Conservation (phyloP, 2,113 vertebrate genomes). For the Megaceryle torquata region DNA sequence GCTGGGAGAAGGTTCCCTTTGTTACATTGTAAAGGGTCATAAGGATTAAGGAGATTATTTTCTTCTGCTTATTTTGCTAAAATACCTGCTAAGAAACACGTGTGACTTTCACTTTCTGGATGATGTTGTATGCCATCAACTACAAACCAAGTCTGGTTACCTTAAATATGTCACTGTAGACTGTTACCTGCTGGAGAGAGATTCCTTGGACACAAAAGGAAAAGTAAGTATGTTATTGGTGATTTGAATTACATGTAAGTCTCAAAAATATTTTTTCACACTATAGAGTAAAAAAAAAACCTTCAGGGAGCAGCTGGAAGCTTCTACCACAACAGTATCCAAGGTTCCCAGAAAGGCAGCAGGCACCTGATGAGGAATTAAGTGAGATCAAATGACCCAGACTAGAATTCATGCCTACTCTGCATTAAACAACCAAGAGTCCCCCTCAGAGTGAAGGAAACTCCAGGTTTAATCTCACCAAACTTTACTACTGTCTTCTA, state of each 20-base stretch:
- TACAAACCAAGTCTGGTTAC: not conserved
- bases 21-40: not conserved
- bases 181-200: not conserved
- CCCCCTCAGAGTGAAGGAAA: not conserved
- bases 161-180: not conserved
- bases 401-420: not conserved
- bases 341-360: not conserved
- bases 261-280: not conserved
- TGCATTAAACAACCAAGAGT: accelerated
- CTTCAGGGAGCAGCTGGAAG: not conserved
- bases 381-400: not conserved
- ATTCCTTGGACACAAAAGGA: not conserved
- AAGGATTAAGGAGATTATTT: not conserved
- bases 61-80: not conserved
- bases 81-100: not conserved
- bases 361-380: not conserved
- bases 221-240: accelerated
- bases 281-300: not conserved
- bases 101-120: accelerated
- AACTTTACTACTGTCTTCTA: not conserved
- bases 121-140: not conserved
- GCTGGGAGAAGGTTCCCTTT: not conserved
- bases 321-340: accelerated
- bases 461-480: not conserved
- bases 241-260: not conserved